phyloP scores from a whole-genome alignment of 2,888 invertebrate genomes.

The Euphydryas editha region DNA sequence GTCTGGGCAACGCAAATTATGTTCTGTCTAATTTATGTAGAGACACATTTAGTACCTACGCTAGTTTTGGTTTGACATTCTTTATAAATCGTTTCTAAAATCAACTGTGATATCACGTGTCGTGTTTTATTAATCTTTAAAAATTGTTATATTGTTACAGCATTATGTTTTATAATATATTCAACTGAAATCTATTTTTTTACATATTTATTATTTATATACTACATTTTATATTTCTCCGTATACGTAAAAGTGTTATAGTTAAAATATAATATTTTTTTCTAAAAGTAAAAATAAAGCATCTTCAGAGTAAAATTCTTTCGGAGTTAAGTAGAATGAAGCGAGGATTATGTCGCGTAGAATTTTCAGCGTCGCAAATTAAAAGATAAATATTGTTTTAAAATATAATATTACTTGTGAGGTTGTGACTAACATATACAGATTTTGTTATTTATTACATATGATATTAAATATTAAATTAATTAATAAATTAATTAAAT shows the following conservation, averaged over 20 bases:
- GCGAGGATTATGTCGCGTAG: background rate
- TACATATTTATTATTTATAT: too few species aligned
- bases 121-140: too few species aligned
- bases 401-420: background rate
- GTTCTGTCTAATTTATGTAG: constrained; percentile 5
- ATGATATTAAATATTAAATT: too few species aligned
- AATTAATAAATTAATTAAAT: too few species aligned
- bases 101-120: too few species aligned
- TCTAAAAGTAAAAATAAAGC: background rate
- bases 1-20: constrained; percentile 2
- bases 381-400: background rate
- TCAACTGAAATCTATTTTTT: too few species aligned
- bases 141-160: too few species aligned
- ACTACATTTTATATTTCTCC: background rate
- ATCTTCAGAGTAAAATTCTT: background rate
- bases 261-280: background rate
- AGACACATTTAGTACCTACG: background rate
- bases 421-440: too few species aligned
- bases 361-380: background rate
- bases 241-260: background rate
- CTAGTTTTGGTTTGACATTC: background rate
- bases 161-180: too few species aligned
- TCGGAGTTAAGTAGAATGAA: background rate
- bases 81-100: background rate
- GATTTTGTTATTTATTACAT: too few species aligned